These are phyloP conservation scores for Coreius guichenoti DNA, from an alignment of 2,797 vertebrate genomes.

Conservation along the genomic window DNA sequence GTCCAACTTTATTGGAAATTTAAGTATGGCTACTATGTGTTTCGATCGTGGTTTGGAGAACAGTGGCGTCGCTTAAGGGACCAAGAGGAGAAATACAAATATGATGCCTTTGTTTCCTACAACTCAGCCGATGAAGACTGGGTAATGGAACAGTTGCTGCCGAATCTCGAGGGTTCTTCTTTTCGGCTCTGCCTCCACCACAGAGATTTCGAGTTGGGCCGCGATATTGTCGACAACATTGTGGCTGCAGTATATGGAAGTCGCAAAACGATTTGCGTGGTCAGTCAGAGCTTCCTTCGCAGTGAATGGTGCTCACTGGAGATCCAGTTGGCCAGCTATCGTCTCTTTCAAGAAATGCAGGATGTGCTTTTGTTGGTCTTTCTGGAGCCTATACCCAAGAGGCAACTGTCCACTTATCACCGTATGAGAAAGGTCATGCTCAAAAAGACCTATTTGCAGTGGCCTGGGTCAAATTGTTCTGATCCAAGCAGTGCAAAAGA, in stretches of 20 bases:
- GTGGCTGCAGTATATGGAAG: slow-evolving; percentile 85
- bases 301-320: slow-evolving; percentile 91
- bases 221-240: slow-evolving; percentile 84
- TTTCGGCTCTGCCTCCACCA: slow-evolving; percentile 83
- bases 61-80: slow-evolving; percentile 79
- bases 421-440: slow-evolving; percentile 88
- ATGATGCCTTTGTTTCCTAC: slow-evolving; percentile 89
- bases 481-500: slow-evolving; percentile 76
- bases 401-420: slow-evolving; percentile 83
- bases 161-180: slow-evolving; percentile 74
- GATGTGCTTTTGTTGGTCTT: slow-evolving; percentile 86
- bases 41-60: slow-evolving; percentile 81
- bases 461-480: slow-evolving; percentile 76
- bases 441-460: slow-evolving; percentile 87
- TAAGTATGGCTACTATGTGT: slow-evolving; percentile 83
- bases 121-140: slow-evolving; percentile 84
- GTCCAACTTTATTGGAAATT: slow-evolving; percentile 82
- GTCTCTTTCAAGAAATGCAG: slow-evolving; percentile 85
- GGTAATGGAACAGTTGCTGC: slow-evolving; percentile 82
- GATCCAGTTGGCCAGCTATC: slow-evolving; percentile 87
- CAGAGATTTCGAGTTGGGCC: slow-evolving; percentile 80
- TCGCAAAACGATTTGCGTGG: slow-evolving; percentile 85
- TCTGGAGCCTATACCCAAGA: slow-evolving; percentile 80
- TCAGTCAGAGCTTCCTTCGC: slow-evolving; percentile 84
- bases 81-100: slow-evolving; percentile 79